Evolutionary conservation across 2,113 vertebrate species (phyloP).

Genomic region (Picathartes gymnocephalus): DNA sequence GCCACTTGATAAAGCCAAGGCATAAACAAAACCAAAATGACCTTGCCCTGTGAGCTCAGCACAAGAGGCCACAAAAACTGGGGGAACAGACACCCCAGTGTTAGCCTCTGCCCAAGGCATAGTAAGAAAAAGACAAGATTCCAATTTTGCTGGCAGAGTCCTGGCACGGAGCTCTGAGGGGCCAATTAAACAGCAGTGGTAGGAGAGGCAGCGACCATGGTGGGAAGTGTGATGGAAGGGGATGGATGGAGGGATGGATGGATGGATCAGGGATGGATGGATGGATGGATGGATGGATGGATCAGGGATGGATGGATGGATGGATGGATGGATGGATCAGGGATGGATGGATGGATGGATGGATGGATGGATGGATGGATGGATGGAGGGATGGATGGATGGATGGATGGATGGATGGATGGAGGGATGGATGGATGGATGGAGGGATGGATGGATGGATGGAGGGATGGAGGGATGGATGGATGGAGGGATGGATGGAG

Average conservation of each 20-base stretch:
- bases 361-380: background rate
- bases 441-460: background rate
- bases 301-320: background rate
- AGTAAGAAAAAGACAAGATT: background rate
- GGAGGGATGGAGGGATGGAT: background rate
- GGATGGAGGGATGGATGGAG: background rate
- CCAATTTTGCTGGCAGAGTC: background rate
- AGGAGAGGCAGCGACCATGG: background rate
- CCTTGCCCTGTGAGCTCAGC: background rate
- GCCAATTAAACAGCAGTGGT: rapidly evolving
- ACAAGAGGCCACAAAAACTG: background rate
- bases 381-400: no score
- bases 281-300: background rate
- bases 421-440: background rate
- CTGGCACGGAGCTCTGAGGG: background rate
- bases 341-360: background rate
- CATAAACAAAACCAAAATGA: slow-evolving; percentile 47
- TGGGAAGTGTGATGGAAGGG: background rate
- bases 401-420: background rate
- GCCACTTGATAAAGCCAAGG: background rate
- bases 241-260: background rate
- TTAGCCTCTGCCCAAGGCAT: background rate
- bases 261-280: background rate
- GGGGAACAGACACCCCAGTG: background rate
- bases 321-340: background rate